Percentiles rank a stretch among this genome's conserved stretches.
Conservation (phyloP, 2,113 vertebrate species). For the Mola mola region DNA sequence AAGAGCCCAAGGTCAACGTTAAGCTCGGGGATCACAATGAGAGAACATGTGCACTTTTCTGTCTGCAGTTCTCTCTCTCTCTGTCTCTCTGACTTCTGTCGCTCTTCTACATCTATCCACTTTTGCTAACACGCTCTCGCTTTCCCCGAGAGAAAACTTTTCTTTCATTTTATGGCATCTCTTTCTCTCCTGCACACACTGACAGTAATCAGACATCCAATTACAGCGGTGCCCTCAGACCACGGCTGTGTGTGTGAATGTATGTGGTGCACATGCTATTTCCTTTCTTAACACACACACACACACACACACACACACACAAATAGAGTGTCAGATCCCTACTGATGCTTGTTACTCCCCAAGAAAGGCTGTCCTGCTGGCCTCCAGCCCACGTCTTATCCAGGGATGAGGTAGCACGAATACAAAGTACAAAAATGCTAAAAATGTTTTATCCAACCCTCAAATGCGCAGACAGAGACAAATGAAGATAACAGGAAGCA, state of each 20-base stretch:
- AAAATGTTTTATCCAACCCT: slow-evolving; percentile 4
- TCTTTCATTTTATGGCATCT: slow-evolving; percentile 31
- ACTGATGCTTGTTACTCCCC: slow-evolving; percentile 47
- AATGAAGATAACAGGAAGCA: not conserved
- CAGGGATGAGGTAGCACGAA: slow-evolving; percentile 24
- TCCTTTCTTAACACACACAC: not conserved
- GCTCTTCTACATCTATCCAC: slow-evolving; percentile 16
- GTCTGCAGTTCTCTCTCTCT: not conserved
- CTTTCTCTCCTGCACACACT: slow-evolving; percentile 12
- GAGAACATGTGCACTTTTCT: slow-evolving; percentile 52
- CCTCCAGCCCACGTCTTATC: slow-evolving; percentile 50
- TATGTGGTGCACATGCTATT: not conserved
- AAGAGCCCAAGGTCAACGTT: slow-evolving; percentile 71
- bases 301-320: slow-evolving; percentile 31
- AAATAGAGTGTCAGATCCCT: slow-evolving; percentile 43
- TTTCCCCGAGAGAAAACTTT: slow-evolving; percentile 31
- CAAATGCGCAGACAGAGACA: not conserved
- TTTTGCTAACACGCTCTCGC: slow-evolving; percentile 12
- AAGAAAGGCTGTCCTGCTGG: slow-evolving; percentile 34
- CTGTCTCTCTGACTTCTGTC: slow-evolving; percentile 17
- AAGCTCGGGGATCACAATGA: slow-evolving; percentile 66
- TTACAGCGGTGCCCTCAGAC: slow-evolving; percentile 62
- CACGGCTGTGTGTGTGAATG: not conserved
- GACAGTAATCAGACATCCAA: slow-evolving; percentile 77
- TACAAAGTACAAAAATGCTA: not conserved